Evolutionary conservation across 2,113 vertebrate genomes (phyloP).

Genomic region (Tichodroma muraria): DNA sequence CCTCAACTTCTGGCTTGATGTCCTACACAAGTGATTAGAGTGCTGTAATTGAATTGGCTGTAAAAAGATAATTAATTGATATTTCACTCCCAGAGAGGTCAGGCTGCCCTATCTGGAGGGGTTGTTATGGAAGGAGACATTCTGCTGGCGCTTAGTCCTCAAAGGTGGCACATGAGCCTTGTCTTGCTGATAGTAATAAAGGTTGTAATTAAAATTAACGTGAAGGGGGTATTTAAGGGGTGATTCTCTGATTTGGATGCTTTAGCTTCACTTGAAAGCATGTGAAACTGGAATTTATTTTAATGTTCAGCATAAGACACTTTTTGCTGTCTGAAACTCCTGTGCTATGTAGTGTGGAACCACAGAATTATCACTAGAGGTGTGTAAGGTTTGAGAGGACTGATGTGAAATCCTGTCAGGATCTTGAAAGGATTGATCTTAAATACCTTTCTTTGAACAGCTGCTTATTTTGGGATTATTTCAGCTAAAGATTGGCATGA

Average conservation of each 20-base stretch:
- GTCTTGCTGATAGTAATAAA: slow-evolving; percentile 61
- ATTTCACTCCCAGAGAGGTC: slow-evolving; percentile 74
- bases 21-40: slow-evolving; percentile 75
- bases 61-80: slow-evolving; percentile 80
- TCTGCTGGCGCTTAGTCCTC: slow-evolving; percentile 32
- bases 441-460: not conserved
- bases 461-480: not conserved
- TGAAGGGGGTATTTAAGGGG: not conserved
- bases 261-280: not conserved
- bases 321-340: not conserved
- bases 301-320: not conserved
- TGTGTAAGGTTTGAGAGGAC: not conserved
- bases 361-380: not conserved
- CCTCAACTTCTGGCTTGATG: slow-evolving; percentile 9
- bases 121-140: slow-evolving; percentile 24
- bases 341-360: not conserved
- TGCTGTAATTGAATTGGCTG: slow-evolving; percentile 70
- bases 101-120: slow-evolving; percentile 64
- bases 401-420: not conserved
- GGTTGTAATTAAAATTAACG: slow-evolving; percentile 59
- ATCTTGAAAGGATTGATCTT: not conserved
- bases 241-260: not conserved
- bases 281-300: not conserved
- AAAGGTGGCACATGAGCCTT: slow-evolving; percentile 66
- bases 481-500: not conserved